Conservation (phyloP, 2,797 vertebrate species). For the Phyllotis vaccarum region DNA sequence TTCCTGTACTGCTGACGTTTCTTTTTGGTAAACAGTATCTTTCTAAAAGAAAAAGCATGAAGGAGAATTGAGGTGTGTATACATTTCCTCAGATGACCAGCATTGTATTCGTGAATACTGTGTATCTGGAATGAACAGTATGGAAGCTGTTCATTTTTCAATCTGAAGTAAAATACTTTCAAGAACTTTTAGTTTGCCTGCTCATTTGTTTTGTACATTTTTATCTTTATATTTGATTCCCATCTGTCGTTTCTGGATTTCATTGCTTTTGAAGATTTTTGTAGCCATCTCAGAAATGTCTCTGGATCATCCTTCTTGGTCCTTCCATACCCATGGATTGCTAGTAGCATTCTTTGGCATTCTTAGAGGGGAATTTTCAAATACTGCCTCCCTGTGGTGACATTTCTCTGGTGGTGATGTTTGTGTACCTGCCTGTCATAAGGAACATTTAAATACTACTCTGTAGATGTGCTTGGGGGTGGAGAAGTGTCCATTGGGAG, state of each 20-base stretch:
- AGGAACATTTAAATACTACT: background rate
- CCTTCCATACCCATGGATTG: constrained; percentile 80
- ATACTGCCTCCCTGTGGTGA: background rate
- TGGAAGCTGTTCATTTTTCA: constrained; percentile 89
- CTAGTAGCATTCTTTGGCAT: constrained; percentile 49
- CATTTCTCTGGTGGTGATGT: background rate
- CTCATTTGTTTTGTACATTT: constrained; percentile 90
- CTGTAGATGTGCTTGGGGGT: background rate
- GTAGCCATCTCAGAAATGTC: constrained; percentile 87
- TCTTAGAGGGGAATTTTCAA: background rate
- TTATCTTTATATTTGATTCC: constrained; percentile 88
- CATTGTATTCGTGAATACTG: constrained; percentile 91
- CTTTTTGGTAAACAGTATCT: constrained; percentile 91
- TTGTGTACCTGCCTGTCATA: background rate
- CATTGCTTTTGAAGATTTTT: constrained; percentile 85
- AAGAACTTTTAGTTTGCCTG: constrained; percentile 89
- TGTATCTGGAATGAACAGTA: constrained; percentile 90
- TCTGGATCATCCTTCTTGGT: constrained; percentile 79
- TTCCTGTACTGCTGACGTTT: constrained; percentile 91
- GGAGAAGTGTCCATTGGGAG: background rate
- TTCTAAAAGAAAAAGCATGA: constrained; percentile 89
- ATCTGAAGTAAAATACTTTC: constrained; percentile 90
- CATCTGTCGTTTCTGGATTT: constrained; percentile 87
- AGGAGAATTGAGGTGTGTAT: constrained; percentile 88
- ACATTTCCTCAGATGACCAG: constrained; percentile 89